phyloP scores from a whole-genome alignment of 2,113 vertebrate genomes.

The Arizona elegans region DNA sequence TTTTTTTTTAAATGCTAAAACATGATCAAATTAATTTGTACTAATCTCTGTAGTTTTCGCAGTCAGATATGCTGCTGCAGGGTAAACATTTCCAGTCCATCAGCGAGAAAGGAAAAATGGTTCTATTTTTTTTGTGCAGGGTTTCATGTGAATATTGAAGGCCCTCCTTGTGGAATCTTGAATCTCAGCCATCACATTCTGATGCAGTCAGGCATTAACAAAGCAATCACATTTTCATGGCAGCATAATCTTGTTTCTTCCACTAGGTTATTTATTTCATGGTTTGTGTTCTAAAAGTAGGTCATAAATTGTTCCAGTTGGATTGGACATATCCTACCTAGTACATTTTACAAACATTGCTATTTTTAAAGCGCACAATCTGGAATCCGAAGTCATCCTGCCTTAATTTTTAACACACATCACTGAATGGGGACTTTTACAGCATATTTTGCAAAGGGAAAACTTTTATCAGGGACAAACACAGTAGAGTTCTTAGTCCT shows the following conservation, averaged over 20 bases:
- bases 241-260: background rate
- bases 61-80: background rate
- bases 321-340: background rate
- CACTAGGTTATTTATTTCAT: background rate
- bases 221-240: constrained; percentile 7
- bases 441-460: background rate
- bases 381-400: background rate
- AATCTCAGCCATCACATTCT: background rate
- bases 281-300: constrained; percentile 8
- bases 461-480: background rate
- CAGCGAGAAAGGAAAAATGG: background rate
- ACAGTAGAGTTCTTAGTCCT: background rate
- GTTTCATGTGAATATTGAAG: background rate
- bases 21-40: background rate
- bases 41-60: background rate
- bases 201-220: background rate
- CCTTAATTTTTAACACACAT: background rate
- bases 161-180: background rate
- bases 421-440: background rate
- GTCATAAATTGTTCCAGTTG: background rate
- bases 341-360: background rate
- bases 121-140: background rate
- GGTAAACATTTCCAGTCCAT: background rate
- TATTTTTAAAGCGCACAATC: background rate
- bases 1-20: background rate